phyloP scores from a whole-genome alignment of 2,888 invertebrate species.

The Neoitamus cyanurus region DNA sequence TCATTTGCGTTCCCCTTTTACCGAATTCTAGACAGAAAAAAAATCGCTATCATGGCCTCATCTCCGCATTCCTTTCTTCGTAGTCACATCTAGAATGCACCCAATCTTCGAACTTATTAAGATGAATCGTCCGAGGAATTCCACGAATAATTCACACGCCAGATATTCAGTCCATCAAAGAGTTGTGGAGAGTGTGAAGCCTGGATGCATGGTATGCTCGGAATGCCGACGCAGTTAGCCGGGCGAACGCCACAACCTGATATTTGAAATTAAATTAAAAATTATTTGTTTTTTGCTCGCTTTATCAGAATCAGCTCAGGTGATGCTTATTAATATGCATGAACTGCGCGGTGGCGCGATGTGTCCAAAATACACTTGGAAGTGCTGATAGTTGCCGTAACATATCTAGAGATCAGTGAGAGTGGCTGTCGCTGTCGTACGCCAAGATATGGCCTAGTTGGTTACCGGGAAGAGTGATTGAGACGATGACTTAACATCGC shows the following conservation, averaged over 20 bases:
- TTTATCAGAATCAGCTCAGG: slow-evolving; percentile 2
- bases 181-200: neutral
- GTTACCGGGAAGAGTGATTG: neutral
- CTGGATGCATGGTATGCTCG: neutral
- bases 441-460: neutral
- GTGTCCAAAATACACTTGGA: slow-evolving; percentile 19
- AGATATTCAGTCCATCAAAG: neutral
- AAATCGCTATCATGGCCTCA: neutral
- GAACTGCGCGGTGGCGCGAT: neutral
- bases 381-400: neutral
- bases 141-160: slow-evolving; percentile 7
- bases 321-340: slow-evolving; percentile 39
- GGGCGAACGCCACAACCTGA: slow-evolving; percentile 14
- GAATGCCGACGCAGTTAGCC: slow-evolving; percentile 31
- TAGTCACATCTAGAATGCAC: neutral
- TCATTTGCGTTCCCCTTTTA: neutral
- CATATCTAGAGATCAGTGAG: neutral
- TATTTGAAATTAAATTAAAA: slow-evolving; percentile 21
- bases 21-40: neutral
- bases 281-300: slow-evolving; percentile 3
- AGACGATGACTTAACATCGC: slow-evolving; percentile 17
- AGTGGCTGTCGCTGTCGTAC: neutral
- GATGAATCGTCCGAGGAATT: neutral
- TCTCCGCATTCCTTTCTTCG: neutral
- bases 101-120: neutral